Conservation (phyloP, 37 sponge, comb jelly and placozoan species). For the Haliclona indistincta region DNA sequence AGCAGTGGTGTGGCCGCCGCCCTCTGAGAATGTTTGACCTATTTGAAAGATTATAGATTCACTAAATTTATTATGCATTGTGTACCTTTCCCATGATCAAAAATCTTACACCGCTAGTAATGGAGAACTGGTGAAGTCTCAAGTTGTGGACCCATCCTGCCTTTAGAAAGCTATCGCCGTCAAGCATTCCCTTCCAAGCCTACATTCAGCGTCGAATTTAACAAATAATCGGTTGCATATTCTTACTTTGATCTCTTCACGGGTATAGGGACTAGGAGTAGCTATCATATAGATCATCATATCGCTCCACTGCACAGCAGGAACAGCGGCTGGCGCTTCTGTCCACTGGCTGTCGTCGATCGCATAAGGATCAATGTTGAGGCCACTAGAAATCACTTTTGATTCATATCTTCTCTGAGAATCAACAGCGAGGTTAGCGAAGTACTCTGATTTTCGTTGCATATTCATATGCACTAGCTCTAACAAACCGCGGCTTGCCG, state of each 20-base stretch:
- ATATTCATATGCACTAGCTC: no score
- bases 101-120: not conserved
- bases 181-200: slow-evolving; percentile 23
- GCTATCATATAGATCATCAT: not conserved
- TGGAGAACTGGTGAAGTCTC: not conserved
- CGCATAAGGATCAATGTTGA: slow-evolving; percentile 7
- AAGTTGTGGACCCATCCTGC: slow-evolving; percentile 8
- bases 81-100: slow-evolving; percentile 8
- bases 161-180: not conserved
- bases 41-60: no score
- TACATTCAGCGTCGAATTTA: not conserved
- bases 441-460: no score
- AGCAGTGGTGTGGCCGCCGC: not conserved
- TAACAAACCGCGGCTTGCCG: no score
- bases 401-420: not conserved
- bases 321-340: not conserved
- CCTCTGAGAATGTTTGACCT: slow-evolving; percentile 15
- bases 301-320: slow-evolving; percentile 8
- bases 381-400: not conserved
- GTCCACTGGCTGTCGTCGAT: not conserved
- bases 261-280: slow-evolving; percentile 17
- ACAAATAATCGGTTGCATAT: not conserved
- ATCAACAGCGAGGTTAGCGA: not conserved
- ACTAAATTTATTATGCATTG: no score
- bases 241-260: slow-evolving; percentile 7